Evolutionary conservation across 2,113 vertebrate species (phyloP), one percentile per base, ranked within the genome.

Genomic region (Antechinus flavipes): DNA sequence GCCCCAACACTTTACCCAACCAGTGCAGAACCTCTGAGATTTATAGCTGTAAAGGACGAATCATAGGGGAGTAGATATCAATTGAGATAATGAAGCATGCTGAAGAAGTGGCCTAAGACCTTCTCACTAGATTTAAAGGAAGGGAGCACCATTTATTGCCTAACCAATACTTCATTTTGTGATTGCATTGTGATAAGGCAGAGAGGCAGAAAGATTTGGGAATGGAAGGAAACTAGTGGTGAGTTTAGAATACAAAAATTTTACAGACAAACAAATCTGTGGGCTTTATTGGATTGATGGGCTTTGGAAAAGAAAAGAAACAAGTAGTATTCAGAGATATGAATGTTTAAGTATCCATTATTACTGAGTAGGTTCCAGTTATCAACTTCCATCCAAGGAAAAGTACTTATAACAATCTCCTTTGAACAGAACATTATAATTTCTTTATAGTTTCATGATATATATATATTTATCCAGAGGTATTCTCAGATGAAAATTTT

Each of bases 41-140:
- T 94, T 92, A 94, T 27, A 25, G 8, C 90, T 92, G 49, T 90
- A 93, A 92, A 90, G 56, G 96, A 93, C 89, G 95, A 95, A 97
- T 92, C 56, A 90, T 90, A 91, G 91, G 92, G 94, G 95, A 96
- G 91, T n/a, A 23, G 89, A 93, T 97, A 91, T 54, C 89, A 68
- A 22, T 93, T 97, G 92, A 94, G 93, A 91, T 95, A 91, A 95
- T 68, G 61, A 96, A 95, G 91, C 46, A 24, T 42, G 53, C 14
- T 96, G 24, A 90, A 93, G 35, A 96, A 96, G 84, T 76, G 54
- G 50, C 68, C 53, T 16, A 52, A 94, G 93, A 95, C 22, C 30
- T 94, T 95, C 91, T 92, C 90, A 94, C 52, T 94, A 93, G 94
- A 96, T 92, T 94, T 95, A 93, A 94, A 96, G 89, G 89, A 95